Percentiles rank a stretch among this genome's conserved stretches.
Conservation (phyloP, 2,888 invertebrate genomes). For the Plagiodera versicolora region DNA sequence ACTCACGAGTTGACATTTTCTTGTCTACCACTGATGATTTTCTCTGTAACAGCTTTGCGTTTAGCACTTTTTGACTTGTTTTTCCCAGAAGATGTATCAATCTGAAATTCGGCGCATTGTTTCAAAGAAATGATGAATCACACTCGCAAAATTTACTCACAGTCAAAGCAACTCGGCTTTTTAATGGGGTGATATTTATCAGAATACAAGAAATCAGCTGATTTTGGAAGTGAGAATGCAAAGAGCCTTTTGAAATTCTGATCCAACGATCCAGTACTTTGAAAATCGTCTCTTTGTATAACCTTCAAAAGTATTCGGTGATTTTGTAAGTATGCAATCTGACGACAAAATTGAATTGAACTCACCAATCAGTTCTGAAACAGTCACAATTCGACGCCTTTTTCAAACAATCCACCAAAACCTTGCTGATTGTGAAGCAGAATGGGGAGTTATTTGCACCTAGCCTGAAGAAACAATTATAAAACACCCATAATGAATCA, state of each 20-base stretch:
- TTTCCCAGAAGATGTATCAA: constrained; percentile 17
- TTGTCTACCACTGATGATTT: constrained; percentile 27
- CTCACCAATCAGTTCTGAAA: constrained; percentile 23
- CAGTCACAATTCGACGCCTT: constrained; percentile 35
- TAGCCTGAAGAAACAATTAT: constrained; percentile 28
- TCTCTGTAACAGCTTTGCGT: constrained; percentile 29
- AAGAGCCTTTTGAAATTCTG: constrained; percentile 27
- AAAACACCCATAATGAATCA: no score
- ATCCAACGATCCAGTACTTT: constrained; percentile 32
- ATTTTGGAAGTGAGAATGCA: constrained; percentile 34
- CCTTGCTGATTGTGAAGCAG: constrained; percentile 35
- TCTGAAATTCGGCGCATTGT: constrained; percentile 13
- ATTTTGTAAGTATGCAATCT: not conserved
- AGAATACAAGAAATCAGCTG: constrained; percentile 33
- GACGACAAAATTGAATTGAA: not conserved
- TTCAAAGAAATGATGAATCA: no score
- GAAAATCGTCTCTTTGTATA: constrained; percentile 31
- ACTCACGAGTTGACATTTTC: constrained; percentile 5
- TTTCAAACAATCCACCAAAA: constrained; percentile 33
- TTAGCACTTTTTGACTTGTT: constrained; percentile 34
- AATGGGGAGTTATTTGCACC: constrained; percentile 34
- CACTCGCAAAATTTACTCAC: constrained; percentile 22
- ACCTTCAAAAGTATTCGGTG: constrained; percentile 9
- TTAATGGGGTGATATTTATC: constrained; percentile 34
- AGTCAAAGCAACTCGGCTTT: constrained; percentile 29